Percentiles rank a stretch among this genome's conserved stretches.
Evolutionary conservation across 2,113 vertebrate species (phyloP).

Genomic region (Oxyruncus cristatus): DNA sequence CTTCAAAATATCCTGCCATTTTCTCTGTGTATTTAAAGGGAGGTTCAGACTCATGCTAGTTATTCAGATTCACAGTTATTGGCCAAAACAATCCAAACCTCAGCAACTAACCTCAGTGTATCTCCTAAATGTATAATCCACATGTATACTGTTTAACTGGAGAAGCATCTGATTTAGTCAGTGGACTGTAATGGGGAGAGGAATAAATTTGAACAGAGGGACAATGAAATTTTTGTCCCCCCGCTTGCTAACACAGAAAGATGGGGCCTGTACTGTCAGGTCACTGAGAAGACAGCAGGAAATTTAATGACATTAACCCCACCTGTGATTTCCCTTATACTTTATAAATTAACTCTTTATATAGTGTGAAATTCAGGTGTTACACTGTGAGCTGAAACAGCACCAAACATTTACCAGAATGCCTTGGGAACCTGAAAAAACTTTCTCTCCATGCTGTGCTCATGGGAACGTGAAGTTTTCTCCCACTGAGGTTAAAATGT

Average conservation of each 20-base stretch:
- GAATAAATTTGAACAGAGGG: neutral
- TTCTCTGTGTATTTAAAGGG: neutral
- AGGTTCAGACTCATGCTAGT: neutral
- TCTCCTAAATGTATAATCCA: neutral
- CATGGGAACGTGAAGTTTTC: neutral
- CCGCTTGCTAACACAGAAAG: neutral
- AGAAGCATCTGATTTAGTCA: neutral
- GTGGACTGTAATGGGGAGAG: neutral
- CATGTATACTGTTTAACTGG: neutral
- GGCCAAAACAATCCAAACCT: neutral
- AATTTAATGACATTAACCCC: neutral
- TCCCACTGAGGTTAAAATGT: neutral
- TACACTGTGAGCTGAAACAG: neutral
- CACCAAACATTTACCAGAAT: neutral
- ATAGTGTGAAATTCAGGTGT: neutral
- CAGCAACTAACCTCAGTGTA: neutral
- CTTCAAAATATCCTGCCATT: neutral
- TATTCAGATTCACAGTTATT: neutral
- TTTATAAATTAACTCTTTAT: neutral
- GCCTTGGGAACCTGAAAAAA: slow-evolving; percentile 10
- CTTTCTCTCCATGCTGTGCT: neutral
- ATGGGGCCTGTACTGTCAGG: neutral
- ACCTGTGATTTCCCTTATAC: neutral
- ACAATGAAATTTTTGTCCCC: neutral
- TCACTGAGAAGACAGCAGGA: neutral